Percentiles rank a stretch among this genome's conserved stretches.
phyloP scores from a whole-genome alignment of 2,113 vertebrate species.

The Saguinus midas region DNA sequence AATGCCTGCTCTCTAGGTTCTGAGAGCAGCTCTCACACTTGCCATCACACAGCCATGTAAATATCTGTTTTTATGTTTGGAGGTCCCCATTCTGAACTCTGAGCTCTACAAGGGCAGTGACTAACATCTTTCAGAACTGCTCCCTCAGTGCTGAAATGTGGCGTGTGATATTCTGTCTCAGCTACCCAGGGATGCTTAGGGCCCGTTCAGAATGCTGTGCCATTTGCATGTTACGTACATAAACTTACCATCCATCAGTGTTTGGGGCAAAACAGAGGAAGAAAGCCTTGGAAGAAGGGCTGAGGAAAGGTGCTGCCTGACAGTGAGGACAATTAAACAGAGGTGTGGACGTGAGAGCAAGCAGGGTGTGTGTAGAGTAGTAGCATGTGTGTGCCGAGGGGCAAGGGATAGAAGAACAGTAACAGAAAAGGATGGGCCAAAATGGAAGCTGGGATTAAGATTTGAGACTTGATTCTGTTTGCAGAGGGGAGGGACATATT shows the following conservation, averaged over 20 bases:
- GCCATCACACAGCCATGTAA: not conserved
- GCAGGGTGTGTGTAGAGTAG: not conserved
- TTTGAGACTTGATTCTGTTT: not conserved
- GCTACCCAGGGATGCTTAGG: not conserved
- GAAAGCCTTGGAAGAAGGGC: not conserved
- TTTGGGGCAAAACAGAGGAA: not conserved
- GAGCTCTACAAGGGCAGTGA: not conserved
- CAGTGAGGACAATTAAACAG: not conserved
- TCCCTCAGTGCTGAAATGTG: not conserved
- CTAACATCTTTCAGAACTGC: not conserved
- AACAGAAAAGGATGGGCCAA: not conserved
- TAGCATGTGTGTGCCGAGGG: not conserved
- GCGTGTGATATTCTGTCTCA: not conserved
- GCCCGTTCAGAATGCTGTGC: not conserved
- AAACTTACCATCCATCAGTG: not conserved
- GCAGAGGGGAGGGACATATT: not conserved
- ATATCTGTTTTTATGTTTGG: not conserved
- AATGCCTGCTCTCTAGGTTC: accelerated
- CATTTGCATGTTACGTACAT: too few relatives aligned
- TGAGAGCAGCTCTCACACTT: not conserved
- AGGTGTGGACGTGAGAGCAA: not conserved
- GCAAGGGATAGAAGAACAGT: not conserved
- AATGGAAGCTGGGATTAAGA: not conserved
- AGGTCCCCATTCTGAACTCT: not conserved
- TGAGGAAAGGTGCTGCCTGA: not conserved